These are phyloP conservation scores for Erethizon dorsatum DNA, from an alignment of 2,797 vertebrate genomes.

Conservation along the genomic window DNA sequence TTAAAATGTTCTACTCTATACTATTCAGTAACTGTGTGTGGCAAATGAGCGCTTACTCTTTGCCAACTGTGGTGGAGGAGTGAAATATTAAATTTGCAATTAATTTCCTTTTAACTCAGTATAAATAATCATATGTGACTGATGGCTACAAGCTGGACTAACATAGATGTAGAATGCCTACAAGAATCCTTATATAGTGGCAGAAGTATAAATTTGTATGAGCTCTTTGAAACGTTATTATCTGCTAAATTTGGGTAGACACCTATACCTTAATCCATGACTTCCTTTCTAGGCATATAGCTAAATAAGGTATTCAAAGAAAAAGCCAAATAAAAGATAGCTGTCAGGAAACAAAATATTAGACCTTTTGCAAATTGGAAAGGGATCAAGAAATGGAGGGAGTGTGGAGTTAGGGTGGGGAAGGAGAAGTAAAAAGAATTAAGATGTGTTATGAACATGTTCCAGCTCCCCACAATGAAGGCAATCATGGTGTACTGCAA, in stretches of 20 bases:
- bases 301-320: background rate
- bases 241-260: background rate
- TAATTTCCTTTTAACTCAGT: background rate
- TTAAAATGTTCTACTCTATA: background rate
- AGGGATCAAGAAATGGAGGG: background rate
- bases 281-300: background rate
- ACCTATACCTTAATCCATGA: background rate
- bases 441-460: background rate
- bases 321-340: rapidly evolving
- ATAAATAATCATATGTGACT: background rate
- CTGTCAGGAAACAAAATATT: background rate
- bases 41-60: background rate
- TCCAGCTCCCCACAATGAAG: background rate
- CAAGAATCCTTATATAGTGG: background rate
- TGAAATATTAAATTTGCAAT: background rate
- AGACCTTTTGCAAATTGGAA: background rate
- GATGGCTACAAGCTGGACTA: background rate
- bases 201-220: no score
- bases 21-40: no score
- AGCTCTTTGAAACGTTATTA: background rate
- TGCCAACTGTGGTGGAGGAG: background rate
- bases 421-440: background rate
- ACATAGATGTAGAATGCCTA: background rate
- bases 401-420: background rate
- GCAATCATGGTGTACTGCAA: background rate